Evolutionary conservation across 2,113 vertebrate genomes (phyloP), one percentile per base, ranked within the genome.

Genomic region (Spermophilus dauricus): DNA sequence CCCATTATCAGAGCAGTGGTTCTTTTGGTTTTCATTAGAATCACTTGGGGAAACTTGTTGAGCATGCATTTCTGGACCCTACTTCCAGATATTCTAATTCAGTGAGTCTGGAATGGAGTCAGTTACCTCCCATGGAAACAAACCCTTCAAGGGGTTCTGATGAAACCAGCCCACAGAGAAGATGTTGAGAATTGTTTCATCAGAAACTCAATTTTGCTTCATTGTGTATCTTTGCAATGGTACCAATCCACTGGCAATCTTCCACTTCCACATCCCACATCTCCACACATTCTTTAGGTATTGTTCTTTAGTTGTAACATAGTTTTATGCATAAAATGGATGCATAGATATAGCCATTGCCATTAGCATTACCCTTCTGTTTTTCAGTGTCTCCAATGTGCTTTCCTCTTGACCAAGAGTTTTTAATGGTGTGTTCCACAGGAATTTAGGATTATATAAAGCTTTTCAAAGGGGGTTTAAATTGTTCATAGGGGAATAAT

Each of bases 401-500:
- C 53, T 89, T 88, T 94, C 37, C 85, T 92, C 70, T 89, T 94
- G 63, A 65, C 26, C 45, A 78, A 8, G 30, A 86, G 76, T 86
- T 95, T 97, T 89, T 89, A 51, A 11, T 78, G 14, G 48, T 80
- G 24, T 39, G 20, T 83, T 87, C 85, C 32, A 45, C 37, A 16
- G n/a, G 56, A 69, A 92, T 87, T 77, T 20, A 81, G 34, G 51
- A 80, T 72, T 85, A 12, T n/a, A 81, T 76, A n/a, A 93, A 39
- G 58, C 30, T 84, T 95, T 85, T 69, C 14, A 45, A 86, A 92
- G 34, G 1, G 17, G 94, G 89, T 96, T 93, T 14, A 94, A 94
- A 69, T 86, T 89, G 18, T 86, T 97, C 63, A 51, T 32, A 95
- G 24, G 28, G 53, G 84, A 97, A 94, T 2, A 95, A 85, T 37